Evolutionary conservation across 2,888 invertebrate genomes (phyloP).

Genomic region (Stenurella melanura): DNA sequence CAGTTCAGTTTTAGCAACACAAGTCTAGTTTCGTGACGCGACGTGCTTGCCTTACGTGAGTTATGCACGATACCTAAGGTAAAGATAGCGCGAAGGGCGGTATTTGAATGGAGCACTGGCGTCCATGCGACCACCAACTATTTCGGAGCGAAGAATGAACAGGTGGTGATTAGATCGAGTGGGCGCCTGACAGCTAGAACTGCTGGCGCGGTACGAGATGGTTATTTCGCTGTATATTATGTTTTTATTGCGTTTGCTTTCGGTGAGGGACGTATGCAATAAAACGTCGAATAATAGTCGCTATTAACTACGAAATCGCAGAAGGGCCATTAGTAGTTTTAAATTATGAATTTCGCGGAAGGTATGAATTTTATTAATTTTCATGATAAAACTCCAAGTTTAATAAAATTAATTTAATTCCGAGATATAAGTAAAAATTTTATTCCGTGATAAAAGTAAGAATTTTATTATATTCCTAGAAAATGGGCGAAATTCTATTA

Average conservation of each 20-base stretch:
- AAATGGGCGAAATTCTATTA: too few relatives aligned
- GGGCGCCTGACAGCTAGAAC: conserved; percentile 13
- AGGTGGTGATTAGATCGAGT: conserved; percentile 35
- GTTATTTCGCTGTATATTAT: neutral
- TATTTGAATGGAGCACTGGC: conserved; percentile 10
- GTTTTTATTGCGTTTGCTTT: neutral
- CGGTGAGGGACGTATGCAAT: neutral
- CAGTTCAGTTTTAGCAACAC: conserved; percentile 13
- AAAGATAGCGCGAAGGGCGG: conserved; percentile 14
- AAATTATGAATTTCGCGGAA: too few relatives aligned
- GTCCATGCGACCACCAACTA: conserved; percentile 32
- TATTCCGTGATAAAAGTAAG: too few relatives aligned
- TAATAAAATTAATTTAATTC: too few relatives aligned
- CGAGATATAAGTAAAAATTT: too few relatives aligned
- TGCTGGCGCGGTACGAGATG: neutral
- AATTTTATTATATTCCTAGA: too few relatives aligned
- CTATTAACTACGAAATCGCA: too few relatives aligned
- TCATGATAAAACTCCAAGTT: too few relatives aligned
- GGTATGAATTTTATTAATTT: too few relatives aligned
- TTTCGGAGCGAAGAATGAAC: conserved; percentile 21
- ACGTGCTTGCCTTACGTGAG: conserved; percentile 17
- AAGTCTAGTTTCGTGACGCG: conserved; percentile 12
- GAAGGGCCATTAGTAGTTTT: too few relatives aligned
- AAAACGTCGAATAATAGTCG: too few relatives aligned
- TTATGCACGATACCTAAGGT: conserved; percentile 20